These are phyloP conservation scores for Nyctalus aviator DNA, from an alignment of 2,797 vertebrate species.

Conservation along the genomic window DNA sequence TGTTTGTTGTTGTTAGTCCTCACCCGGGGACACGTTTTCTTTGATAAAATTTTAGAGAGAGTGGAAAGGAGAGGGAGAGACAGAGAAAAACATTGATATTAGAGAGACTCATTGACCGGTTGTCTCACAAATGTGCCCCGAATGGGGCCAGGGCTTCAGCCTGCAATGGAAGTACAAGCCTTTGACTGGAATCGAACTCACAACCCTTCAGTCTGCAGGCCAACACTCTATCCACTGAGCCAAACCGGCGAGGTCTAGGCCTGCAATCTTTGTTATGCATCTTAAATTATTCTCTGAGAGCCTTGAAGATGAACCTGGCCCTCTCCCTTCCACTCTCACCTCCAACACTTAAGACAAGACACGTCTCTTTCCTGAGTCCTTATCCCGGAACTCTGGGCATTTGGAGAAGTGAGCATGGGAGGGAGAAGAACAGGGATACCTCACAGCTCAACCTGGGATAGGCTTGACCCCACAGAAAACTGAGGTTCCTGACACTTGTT, in stretches of 20 bases:
- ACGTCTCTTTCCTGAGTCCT: neutral
- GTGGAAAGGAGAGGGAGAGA: too few species aligned
- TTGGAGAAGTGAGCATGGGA: neutral
- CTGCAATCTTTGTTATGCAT: neutral
- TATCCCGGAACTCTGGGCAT: neutral
- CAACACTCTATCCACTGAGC: too few species aligned
- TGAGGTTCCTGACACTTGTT: neutral
- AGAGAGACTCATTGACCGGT: too few species aligned
- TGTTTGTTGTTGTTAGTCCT: too few species aligned
- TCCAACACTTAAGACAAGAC: neutral
- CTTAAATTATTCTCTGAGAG: constrained; percentile 18
- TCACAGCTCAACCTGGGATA: neutral
- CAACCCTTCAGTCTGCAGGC: too few species aligned
- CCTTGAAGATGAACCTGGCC: neutral
- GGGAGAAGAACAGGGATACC: neutral
- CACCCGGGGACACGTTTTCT: too few species aligned
- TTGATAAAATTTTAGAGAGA: too few species aligned
- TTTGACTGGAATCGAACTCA: too few species aligned
- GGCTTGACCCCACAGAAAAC: neutral
- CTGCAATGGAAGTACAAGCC: too few species aligned
- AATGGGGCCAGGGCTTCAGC: too few species aligned
- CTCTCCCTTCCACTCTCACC: neutral
- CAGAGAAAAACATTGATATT: too few species aligned
- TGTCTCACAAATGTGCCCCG: too few species aligned
- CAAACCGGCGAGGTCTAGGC: neutral